Percentiles rank a stretch among this genome's conserved stretches.
Evolutionary conservation across 2,113 vertebrate species (phyloP).

Genomic region (Chionodraco myersi): DNA sequence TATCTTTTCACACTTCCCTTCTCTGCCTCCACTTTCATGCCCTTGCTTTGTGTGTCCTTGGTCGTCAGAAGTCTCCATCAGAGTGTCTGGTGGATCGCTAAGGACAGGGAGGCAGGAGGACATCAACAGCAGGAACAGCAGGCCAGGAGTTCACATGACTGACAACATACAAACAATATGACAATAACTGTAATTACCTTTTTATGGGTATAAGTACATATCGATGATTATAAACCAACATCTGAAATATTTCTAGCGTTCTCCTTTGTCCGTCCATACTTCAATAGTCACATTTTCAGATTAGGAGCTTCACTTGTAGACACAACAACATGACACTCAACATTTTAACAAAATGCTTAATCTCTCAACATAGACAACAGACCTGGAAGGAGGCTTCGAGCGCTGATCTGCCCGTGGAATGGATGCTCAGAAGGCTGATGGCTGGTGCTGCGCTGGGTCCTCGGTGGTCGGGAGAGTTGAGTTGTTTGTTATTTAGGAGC

Average conservation of each 20-base stretch:
- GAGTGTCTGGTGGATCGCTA: background rate
- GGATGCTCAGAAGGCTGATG: background rate
- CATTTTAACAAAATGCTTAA: background rate
- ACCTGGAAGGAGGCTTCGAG: constrained; percentile 5
- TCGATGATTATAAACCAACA: too few relatives aligned
- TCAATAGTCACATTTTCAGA: background rate
- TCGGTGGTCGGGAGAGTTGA: background rate
- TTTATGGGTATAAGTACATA: background rate
- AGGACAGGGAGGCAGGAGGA: background rate
- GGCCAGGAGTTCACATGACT: constrained; percentile 7
- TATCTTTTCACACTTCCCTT: background rate
- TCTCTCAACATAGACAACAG: background rate
- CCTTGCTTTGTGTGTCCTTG: too few relatives aligned
- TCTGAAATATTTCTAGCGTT: too few relatives aligned
- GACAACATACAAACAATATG: background rate
- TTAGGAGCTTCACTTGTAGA: background rate
- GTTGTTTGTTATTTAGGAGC: background rate
- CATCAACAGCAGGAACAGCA: constrained; percentile 3
- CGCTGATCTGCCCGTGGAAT: background rate
- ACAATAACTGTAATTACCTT: background rate
- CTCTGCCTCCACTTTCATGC: background rate
- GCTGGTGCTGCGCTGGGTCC: background rate
- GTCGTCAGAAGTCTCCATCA: too few relatives aligned
- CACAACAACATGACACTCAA: background rate
- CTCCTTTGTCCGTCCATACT: too few relatives aligned